Percentiles rank a stretch among this genome's conserved stretches.
Evolutionary conservation across 2,888 invertebrate genomes (phyloP).

Genomic region (Sarcophaga caerulescens): DNA sequence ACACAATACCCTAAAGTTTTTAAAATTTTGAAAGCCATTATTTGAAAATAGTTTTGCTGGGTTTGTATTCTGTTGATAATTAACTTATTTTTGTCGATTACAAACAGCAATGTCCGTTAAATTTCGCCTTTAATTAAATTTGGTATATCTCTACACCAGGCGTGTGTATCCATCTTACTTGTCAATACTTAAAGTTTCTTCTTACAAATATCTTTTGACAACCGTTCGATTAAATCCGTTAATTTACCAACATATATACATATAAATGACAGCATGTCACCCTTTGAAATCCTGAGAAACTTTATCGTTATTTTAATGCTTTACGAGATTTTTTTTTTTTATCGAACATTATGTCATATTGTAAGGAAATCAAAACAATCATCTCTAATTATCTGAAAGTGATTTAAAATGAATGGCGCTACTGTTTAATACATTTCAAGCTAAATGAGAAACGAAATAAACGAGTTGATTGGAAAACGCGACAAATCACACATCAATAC

Average conservation of each 20-base stretch:
- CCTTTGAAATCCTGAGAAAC: constrained; percentile 9
- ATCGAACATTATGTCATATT: constrained; percentile 10
- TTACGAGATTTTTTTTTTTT: neutral
- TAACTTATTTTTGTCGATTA: too few species aligned
- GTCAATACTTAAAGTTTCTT: too few species aligned
- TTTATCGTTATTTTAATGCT: neutral
- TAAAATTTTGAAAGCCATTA: too few species aligned
- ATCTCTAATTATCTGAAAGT: constrained; percentile 57
- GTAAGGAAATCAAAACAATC: constrained; percentile 49
- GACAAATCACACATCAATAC: constrained; percentile 68
- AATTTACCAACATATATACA: neutral
- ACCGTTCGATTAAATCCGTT: neutral
- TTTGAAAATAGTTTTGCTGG: too few species aligned
- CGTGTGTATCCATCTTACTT: too few species aligned
- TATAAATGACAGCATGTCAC: neutral
- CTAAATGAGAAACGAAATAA: constrained; percentile 8
- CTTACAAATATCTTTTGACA: neutral
- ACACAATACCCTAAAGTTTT: too few species aligned
- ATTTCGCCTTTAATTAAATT: too few species aligned
- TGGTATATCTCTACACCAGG: too few species aligned
- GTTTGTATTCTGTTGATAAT: too few species aligned
- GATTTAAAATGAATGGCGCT: constrained; percentile 63
- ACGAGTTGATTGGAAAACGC: constrained; percentile 61
- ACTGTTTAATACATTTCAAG: constrained; percentile 63
- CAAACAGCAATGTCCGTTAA: too few species aligned